Percentiles rank a stretch among this genome's conserved stretches.
phyloP scores from a whole-genome alignment of 2,888 invertebrate genomes.

The Tenthredo scrophulariae region DNA sequence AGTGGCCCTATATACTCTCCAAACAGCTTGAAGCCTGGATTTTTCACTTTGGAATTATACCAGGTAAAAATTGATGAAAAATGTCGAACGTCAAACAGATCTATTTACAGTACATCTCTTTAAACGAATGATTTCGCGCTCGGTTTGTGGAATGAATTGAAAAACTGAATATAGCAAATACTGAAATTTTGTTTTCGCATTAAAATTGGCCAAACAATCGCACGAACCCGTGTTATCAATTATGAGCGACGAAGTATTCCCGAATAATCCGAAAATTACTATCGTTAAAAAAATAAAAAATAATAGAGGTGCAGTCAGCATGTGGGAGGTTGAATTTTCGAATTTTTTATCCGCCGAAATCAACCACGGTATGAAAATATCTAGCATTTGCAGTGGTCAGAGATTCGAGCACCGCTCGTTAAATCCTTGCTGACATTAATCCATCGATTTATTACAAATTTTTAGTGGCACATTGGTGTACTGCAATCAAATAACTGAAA shows the following conservation, averaged over 20 bases:
- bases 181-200: not conserved
- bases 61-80: not conserved
- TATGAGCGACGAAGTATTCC: not conserved
- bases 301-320: not conserved
- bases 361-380: not conserved
- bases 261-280: not conserved
- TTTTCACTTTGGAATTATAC: not conserved
- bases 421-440: slow-evolving; percentile 20
- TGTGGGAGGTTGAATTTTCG: not conserved
- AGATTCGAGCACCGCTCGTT: not conserved
- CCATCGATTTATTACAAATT: slow-evolving; percentile 7
- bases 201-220: not conserved
- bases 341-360: not conserved
- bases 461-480: not conserved
- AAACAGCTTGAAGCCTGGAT: not conserved
- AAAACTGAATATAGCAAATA: not conserved
- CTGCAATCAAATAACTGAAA: not conserved
- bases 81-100: not conserved
- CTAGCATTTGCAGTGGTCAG: not conserved
- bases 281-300: not conserved
- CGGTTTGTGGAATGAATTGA: not conserved
- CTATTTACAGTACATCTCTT: not conserved
- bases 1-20: not conserved
- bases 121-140: not conserved
- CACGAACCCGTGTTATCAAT: not conserved